Conservation (phyloP, 2,888 invertebrate species). For the Andrena minutula region DNA sequence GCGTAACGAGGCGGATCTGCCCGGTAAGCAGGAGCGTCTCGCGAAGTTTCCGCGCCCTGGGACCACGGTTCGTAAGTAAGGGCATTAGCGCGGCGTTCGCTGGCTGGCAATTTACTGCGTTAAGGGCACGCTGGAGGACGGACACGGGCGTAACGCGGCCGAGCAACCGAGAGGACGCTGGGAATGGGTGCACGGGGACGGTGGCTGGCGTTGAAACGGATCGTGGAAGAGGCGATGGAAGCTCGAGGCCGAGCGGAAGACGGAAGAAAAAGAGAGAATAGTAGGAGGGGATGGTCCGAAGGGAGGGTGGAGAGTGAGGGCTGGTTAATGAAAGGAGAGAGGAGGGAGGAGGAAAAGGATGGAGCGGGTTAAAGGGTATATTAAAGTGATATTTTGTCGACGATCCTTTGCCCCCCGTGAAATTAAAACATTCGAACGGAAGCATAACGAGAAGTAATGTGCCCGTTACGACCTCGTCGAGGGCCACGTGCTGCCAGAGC, state of each 20-base stretch:
- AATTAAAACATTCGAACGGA: constrained; percentile 8
- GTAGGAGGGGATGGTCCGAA: background rate
- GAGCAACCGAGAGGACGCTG: background rate
- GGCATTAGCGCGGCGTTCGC: constrained; percentile 78
- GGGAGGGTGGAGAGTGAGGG: background rate
- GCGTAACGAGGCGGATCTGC: constrained; percentile 54
- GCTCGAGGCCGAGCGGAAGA: background rate
- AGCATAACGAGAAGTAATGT: background rate
- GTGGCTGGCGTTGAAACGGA: background rate
- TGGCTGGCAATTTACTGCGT: constrained; percentile 78
- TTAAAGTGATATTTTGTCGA: no score
- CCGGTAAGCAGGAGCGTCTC: constrained; percentile 71
- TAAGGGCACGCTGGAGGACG: constrained; percentile 60
- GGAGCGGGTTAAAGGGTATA: background rate
- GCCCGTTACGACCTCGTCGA: background rate
- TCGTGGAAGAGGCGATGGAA: background rate
- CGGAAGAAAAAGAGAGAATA: background rate
- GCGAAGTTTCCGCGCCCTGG: constrained; percentile 75
- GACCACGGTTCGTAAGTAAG: constrained; percentile 73
- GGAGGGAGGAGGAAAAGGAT: background rate
- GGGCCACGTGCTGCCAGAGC: no score
- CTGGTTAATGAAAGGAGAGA: constrained; percentile 17
- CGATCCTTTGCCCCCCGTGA: background rate
- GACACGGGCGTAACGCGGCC: constrained; percentile 8
- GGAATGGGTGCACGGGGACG: constrained; percentile 27